phyloP scores from a whole-genome alignment of 2,113 vertebrate genomes.

The Daubentonia madagascariensis region DNA sequence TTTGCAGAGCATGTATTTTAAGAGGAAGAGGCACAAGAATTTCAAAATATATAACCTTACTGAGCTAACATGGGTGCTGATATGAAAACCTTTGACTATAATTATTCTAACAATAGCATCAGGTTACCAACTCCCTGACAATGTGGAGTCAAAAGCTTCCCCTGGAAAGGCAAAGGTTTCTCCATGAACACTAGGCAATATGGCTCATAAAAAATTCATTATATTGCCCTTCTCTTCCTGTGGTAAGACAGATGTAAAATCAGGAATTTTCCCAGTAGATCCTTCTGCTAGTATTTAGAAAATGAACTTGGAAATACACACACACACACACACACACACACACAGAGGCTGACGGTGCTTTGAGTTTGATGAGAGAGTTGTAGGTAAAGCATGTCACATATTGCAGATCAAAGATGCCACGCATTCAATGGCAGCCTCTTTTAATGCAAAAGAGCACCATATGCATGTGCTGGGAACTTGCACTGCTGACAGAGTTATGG shows the following conservation, averaged over 20 bases:
- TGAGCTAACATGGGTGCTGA: background rate
- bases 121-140: background rate
- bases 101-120: background rate
- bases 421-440: background rate
- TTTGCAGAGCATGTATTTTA: slow-evolving; percentile 33
- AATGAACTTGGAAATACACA: background rate
- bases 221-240: background rate
- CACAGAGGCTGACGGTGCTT: background rate
- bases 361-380: background rate
- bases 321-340: background rate
- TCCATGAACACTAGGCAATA: background rate
- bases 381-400: background rate
- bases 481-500: slow-evolving; percentile 16
- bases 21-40: background rate
- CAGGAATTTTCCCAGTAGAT: background rate
- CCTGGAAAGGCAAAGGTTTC: slow-evolving; percentile 34
- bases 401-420: slow-evolving; percentile 26
- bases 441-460: background rate
- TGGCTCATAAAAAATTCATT: slow-evolving; percentile 47
- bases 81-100: slow-evolving; percentile 17
- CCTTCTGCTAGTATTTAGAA: background rate
- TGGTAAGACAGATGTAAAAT: slow-evolving; percentile 49
- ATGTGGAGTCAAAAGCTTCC: background rate
- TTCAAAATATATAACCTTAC: slow-evolving; percentile 15
- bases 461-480: background rate